Conservation (phyloP, 2,888 invertebrate species). For the Leptogaster cylindrica region DNA sequence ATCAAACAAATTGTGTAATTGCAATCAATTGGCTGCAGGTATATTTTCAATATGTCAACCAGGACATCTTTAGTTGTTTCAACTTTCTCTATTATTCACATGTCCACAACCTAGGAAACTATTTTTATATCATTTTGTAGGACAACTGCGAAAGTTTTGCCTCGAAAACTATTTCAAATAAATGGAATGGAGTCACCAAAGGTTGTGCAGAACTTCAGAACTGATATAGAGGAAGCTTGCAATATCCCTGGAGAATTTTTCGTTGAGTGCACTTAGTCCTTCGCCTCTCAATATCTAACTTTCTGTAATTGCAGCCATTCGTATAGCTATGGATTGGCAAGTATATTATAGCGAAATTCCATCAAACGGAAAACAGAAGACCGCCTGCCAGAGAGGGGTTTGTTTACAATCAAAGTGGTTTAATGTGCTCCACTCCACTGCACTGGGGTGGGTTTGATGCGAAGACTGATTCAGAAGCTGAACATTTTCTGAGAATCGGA, state of each 20-base stretch:
- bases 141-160: no score
- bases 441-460: conserved; percentile 2
- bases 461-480: conserved; percentile 1
- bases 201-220: no score
- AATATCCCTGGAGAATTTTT: conserved; percentile 28
- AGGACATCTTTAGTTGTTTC: no score
- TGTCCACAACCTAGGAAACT: no score
- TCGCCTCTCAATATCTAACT: conserved; percentile 25
- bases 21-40: no score
- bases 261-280: conserved; percentile 22
- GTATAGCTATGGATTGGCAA: background rate
- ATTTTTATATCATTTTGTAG: no score
- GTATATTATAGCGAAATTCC: background rate
- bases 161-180: no score
- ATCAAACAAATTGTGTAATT: no score
- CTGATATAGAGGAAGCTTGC: conserved; percentile 23
- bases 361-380: conserved; percentile 1
- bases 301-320: conserved; percentile 15
- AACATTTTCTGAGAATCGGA: conserved; percentile 19
- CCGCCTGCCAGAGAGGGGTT: background rate
- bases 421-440: conserved; percentile 3
- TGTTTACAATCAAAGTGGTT: conserved; percentile 23
- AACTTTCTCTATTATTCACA: no score
- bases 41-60: no score
- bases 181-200: no score